Conservation (phyloP, 2,113 vertebrate species). For the Balaenoptera acutorostrata region DNA sequence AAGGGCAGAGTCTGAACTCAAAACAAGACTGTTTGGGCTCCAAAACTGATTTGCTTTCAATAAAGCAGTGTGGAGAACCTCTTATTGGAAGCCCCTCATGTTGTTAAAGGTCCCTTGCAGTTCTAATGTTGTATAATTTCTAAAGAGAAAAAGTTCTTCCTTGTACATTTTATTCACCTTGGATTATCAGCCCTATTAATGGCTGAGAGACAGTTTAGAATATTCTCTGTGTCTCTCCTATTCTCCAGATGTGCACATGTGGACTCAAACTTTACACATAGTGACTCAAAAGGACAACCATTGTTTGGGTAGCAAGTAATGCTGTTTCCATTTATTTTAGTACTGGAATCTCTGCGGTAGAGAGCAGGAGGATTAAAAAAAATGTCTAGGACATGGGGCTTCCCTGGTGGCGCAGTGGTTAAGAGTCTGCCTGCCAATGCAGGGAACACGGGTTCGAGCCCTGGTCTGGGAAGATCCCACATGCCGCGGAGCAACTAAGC, state of each 20-base stretch:
- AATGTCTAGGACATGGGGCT: not conserved
- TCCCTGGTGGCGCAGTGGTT: too few relatives aligned
- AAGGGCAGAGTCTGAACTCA: conserved; percentile 23
- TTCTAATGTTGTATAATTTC: not conserved
- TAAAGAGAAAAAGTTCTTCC: not conserved
- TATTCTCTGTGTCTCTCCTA: not conserved
- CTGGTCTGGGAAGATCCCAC: too few relatives aligned
- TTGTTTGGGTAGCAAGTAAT: not conserved
- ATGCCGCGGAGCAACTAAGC: too few relatives aligned
- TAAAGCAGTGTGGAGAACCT: not conserved
- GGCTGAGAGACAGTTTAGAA: not conserved
- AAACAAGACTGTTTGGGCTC: not conserved
- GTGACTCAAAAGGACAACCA: not conserved
- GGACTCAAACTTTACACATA: not conserved
- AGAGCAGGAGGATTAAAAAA: not conserved
- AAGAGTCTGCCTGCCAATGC: too few relatives aligned
- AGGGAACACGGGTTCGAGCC: too few relatives aligned
- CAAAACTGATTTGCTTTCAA: not conserved
- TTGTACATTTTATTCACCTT: not conserved
- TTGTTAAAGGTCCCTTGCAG: not conserved
- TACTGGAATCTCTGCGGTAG: not conserved
- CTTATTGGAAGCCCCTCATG: not conserved
- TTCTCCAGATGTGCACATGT: not conserved
- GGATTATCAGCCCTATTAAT: not conserved
- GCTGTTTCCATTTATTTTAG: not conserved